These are phyloP conservation scores for Dinocampus coccinellae DNA, from an alignment of 2,888 invertebrate genomes.

Conservation along the genomic window DNA sequence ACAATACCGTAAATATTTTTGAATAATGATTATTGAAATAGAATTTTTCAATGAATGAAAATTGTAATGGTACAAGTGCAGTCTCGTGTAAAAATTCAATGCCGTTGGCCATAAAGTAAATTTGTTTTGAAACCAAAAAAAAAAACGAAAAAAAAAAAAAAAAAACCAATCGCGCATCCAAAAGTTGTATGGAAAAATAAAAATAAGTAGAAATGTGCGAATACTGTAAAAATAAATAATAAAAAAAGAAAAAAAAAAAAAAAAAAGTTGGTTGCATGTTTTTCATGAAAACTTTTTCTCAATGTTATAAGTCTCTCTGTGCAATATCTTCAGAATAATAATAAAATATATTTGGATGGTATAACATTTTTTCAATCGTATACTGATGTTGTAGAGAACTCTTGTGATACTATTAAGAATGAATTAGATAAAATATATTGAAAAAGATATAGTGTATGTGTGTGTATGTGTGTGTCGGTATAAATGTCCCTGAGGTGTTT, in stretches of 20 bases:
- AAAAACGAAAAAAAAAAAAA: not conserved
- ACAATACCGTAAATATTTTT: not conserved
- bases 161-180: not conserved
- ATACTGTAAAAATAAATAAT: not conserved
- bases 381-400: not conserved
- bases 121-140: not conserved
- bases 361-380: not conserved
- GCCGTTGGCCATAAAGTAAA: constrained; percentile 7
- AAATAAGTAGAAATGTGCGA: not conserved
- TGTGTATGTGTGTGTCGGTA: not conserved
- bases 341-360: not conserved
- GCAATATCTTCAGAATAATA: not conserved
- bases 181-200: not conserved
- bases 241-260: no score
- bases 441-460: constrained; percentile 8
- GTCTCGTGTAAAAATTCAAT: constrained; percentile 26
- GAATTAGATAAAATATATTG: constrained; percentile 31
- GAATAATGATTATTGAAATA: not conserved
- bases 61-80: constrained; percentile 23
- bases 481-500: constrained; percentile 29
- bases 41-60: not conserved
- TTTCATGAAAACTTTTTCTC: not conserved
- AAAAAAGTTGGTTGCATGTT: constrained; percentile 6
- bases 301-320: not conserved
- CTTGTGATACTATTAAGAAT: constrained; percentile 33